Evolutionary conservation across 2,797 vertebrate species (phyloP), one percentile per base, ranked within the genome.

Genomic region (Pseudomugil tenellus): DNA sequence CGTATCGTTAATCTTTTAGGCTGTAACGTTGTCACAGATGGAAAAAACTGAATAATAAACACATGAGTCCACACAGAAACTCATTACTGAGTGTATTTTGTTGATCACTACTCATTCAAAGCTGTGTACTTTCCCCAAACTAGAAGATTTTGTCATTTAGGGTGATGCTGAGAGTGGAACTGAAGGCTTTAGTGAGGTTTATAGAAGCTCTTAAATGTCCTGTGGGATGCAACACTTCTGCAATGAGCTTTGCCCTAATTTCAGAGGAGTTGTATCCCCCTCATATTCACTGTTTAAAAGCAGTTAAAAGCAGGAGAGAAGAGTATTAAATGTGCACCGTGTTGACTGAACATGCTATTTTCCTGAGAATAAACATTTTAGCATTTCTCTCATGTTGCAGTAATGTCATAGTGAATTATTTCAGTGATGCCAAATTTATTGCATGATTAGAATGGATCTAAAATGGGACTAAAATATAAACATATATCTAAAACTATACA

Each of bases 301-400:
- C 63, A 76, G 73, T 80, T 85, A 70, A 68, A 70, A 66, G 56
- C 54, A 61, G 26, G 54, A 69, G 55, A 72, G 32, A 62, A 61
- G 64, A 69, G 64, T 35, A 13, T 35, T 43, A 34, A 39, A 58
- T 46, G 32, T 51, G 58, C 31, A 43, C 51, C 39, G 58, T 56
- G 43, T 60, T 51, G 49, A 58, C 23, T 54, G 58, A 67, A 32
- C 29, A 59, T n/a, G 29, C 25, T 28, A 31, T 17, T 39, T 29
- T 56, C 37, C 37, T 16, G 13, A 43, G 39, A 35, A 28, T 82
- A 2, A 76, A 57, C 55, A 25, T 3, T 57, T 23, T 63, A 3
- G 10, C 31, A 54, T 51, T 28, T 71, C 26, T 68, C 29, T 68
- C 29, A 16, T 67, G 62, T 67, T 41, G 14, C 57, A 55, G 21